Evolutionary conservation across 2,888 invertebrate species (phyloP).

Genomic region (Miltochrista miniata): DNA sequence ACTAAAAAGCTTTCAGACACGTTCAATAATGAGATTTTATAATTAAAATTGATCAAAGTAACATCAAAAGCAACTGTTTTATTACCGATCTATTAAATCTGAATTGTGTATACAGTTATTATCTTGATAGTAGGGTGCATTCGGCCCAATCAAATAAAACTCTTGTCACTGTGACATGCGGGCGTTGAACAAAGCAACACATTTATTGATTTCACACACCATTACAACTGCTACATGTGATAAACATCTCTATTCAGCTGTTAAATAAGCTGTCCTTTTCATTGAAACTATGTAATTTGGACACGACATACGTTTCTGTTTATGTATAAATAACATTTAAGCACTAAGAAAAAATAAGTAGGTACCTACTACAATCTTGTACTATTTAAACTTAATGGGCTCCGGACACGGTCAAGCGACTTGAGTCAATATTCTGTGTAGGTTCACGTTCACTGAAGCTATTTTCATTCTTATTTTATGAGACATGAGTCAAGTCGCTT

Average conservation of each 20-base stretch:
- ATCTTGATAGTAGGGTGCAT: slow-evolving; percentile 50
- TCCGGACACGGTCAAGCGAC: no score
- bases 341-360: neutral
- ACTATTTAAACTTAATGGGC: no score
- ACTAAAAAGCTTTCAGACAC: no score
- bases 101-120: slow-evolving; percentile 13
- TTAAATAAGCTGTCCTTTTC: slow-evolving; percentile 44
- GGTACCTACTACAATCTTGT: neutral
- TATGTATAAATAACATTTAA: no score
- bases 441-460: no score
- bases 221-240: slow-evolving; percentile 53
- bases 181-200: slow-evolving; percentile 58
- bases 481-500: no score
- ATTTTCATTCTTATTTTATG: no score
- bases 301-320: slow-evolving; percentile 25
- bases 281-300: slow-evolving; percentile 25
- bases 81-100: neutral
- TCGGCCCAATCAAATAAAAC: slow-evolving; percentile 51
- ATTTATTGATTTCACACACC: slow-evolving; percentile 65
- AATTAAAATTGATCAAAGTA: no score
- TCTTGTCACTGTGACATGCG: slow-evolving; percentile 56
- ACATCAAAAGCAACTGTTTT: neutral
- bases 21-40: no score
- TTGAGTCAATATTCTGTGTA: no score
- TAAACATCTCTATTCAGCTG: slow-evolving; percentile 58